These are phyloP conservation scores for Arizona elegans DNA, from an alignment of 2,113 vertebrate genomes.

Conservation along the genomic window DNA sequence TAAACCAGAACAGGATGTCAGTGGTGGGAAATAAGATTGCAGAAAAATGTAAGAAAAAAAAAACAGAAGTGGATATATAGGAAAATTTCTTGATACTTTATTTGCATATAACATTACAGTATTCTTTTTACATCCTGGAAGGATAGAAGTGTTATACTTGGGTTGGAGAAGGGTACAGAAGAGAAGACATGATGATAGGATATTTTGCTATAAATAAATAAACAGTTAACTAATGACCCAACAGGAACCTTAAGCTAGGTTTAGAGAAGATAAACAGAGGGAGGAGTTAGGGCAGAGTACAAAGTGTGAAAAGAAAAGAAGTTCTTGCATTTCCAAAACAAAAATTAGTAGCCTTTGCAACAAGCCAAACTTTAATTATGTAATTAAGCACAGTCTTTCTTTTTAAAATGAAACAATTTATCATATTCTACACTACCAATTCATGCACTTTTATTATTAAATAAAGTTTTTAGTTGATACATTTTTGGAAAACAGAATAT, in stretches of 20 bases:
- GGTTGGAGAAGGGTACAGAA: not conserved
- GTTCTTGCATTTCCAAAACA: not conserved
- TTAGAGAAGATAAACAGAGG: not conserved
- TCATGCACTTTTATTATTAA: not conserved
- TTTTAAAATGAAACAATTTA: not conserved
- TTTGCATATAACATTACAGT: not conserved
- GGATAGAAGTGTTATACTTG: not conserved
- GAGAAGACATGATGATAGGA: not conserved
- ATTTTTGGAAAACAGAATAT: not conserved
- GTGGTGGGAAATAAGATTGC: not conserved
- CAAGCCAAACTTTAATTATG: not conserved
- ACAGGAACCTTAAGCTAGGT: not conserved
- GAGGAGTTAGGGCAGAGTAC: not conserved
- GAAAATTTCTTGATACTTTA: not conserved
- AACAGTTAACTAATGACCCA: not conserved
- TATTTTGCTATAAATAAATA: not conserved
- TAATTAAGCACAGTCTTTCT: not conserved
- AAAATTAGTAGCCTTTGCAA: not conserved
- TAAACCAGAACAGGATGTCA: not conserved
- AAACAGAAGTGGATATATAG: not conserved
- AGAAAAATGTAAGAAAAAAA: not conserved
- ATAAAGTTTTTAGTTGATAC: not conserved
- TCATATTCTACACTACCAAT: not conserved
- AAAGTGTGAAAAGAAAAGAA: not conserved
- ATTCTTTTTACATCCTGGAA: not conserved